Base-by-base conservation (phyloP, 23 tunicate genomes). In the Diplosoma virens region DNA sequence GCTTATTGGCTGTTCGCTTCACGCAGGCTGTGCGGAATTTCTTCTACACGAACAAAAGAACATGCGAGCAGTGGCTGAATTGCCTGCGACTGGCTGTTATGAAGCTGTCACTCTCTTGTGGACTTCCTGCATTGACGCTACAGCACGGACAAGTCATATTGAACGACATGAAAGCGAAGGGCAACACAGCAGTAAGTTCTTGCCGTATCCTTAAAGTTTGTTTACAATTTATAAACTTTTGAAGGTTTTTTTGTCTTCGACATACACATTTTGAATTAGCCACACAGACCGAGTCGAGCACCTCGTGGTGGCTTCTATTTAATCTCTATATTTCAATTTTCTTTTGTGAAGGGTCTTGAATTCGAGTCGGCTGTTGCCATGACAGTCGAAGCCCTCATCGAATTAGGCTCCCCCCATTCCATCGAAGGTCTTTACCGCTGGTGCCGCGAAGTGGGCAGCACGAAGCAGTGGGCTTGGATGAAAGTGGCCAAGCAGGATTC, bases 61-160 rank as follows among this genome's bases (percentile, higher is more conserved):
- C 89, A 7, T 87, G 95, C 47, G 99, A 87, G 32, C 90, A 88
- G 59, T 94, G 99, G 99, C 59, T 94, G 33, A 82, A 83, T 34
- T 67, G 99, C 25, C 68, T 94, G 26, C 75, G 95, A 29, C 87
- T 87, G 21, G 94, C 90, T 32, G 79, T 93, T 30, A 94, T 94
- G 95, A 79, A 60, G 36, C 83, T 94, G 17, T 67, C 95, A 11
- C 50, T 87, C 18, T 25, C 79, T 33, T 82, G 87, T 59, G 92
- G 91, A 0, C n/a, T 79, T 1, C 82, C 82, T 21, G 72, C 79
- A 0, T 64, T 71, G 4, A 90, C 99, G 18, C 36, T 88, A 36
- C 79, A 87, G 32, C 95, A 94, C 37, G 99, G 99, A 1, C 87
- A 94, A 55, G 55, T 78, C n/a, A 61, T 94, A 3, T 55, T 94